These are phyloP conservation scores for Ciconia stormi DNA, from an alignment of 2,113 vertebrate genomes.

Conservation along the genomic window DNA sequence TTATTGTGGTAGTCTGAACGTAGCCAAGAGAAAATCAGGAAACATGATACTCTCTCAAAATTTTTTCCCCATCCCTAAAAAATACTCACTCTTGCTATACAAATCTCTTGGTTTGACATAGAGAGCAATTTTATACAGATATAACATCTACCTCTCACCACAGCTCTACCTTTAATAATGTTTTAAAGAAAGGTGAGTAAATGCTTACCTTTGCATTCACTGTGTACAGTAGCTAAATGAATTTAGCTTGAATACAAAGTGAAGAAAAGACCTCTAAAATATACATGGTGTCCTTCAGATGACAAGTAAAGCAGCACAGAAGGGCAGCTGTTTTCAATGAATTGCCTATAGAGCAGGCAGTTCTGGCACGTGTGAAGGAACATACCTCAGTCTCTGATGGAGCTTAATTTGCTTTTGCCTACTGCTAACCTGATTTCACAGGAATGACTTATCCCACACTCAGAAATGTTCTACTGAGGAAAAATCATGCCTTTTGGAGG, in stretches of 20 bases:
- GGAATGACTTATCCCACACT: not conserved
- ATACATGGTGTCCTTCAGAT: not conserved
- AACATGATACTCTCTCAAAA: not conserved
- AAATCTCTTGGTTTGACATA: not conserved
- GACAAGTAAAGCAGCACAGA: not conserved
- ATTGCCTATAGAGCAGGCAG: not conserved
- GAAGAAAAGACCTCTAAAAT: not conserved
- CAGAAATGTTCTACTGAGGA: not conserved
- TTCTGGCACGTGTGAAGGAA: not conserved
- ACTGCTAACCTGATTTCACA: not conserved
- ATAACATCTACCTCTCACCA: not conserved
- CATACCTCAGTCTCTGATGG: not conserved
- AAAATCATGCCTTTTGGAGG: not conserved
- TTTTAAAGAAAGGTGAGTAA: not conserved
- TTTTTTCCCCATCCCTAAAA: not conserved
- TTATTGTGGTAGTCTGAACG: not conserved
- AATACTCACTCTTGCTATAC: not conserved
- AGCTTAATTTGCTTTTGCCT: not conserved
- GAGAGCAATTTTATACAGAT: not conserved
- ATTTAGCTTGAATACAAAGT: not conserved
- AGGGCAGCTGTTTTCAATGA: not conserved
- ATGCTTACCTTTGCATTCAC: not conserved
- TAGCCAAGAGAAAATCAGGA: not conserved
- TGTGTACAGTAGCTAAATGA: not conserved
- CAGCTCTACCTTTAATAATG: not conserved